Conservation (phyloP, 2,797 vertebrate species). For the Poecilia velifera region DNA sequence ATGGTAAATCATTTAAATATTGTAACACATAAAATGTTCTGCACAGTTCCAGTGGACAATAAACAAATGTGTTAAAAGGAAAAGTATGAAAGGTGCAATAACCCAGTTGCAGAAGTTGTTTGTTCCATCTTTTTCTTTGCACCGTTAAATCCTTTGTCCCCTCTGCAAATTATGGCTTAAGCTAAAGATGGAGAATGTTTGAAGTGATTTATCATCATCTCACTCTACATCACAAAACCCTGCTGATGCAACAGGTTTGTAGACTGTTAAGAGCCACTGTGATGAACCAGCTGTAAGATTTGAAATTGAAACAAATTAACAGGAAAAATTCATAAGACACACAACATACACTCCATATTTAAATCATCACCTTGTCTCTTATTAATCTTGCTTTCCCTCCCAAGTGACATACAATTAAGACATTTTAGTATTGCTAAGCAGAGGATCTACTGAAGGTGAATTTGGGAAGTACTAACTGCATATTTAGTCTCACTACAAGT, state of each 20-base stretch:
- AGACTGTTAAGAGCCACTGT: not conserved
- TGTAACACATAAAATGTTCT: not conserved
- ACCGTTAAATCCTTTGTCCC: too few species aligned
- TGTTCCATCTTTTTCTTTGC: not conserved
- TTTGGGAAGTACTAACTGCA: not conserved
- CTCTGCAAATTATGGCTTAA: not conserved
- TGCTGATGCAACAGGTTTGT: not conserved
- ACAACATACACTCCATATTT: not conserved
- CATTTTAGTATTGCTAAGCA: not conserved
- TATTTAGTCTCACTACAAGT: not conserved
- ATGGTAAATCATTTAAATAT: not conserved
- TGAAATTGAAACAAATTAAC: not conserved
- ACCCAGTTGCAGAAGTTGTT: not conserved
- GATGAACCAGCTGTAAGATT: not conserved
- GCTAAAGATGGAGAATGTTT: not conserved
- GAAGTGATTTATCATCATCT: not conserved
- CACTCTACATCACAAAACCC: not conserved
- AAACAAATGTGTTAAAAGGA: not conserved
- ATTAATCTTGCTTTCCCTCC: not conserved
- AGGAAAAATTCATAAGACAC: not conserved
- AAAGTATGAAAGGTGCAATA: not conserved
- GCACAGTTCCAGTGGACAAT: not conserved
- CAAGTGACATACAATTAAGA: not conserved
- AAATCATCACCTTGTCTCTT: not conserved
- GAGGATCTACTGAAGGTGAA: not conserved